phyloP scores from a whole-genome alignment of 2,797 vertebrate genomes.

The Anguilla anguilla region DNA sequence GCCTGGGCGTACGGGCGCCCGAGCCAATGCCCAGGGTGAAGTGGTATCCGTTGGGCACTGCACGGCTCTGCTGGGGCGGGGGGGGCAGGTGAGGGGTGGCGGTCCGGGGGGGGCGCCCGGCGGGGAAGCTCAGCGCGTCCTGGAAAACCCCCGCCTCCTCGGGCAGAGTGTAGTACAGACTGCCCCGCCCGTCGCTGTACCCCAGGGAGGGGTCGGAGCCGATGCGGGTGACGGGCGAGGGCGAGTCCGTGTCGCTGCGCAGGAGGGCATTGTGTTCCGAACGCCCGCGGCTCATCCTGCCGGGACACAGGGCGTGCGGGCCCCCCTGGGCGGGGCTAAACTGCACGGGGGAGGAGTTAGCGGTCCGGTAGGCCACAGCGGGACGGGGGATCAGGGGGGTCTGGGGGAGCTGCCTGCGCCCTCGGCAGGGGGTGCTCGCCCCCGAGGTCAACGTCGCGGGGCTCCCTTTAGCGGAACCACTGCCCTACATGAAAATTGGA shows the following conservation, averaged over 20 bases:
- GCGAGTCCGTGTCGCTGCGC: slow-evolving; percentile 71
- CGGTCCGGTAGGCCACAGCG: slow-evolving; percentile 92
- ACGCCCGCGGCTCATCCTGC: slow-evolving; percentile 84
- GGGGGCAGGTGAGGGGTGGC: slow-evolving; percentile 76
- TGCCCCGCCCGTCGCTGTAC: slow-evolving; percentile 54
- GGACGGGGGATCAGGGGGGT: slow-evolving; percentile 89
- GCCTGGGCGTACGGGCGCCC: slow-evolving; percentile 71
- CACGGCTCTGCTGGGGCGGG: slow-evolving; percentile 80
- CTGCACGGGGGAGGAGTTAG: slow-evolving; percentile 89
- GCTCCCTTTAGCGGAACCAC: slow-evolving; percentile 89
- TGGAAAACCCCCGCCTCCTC: slow-evolving; percentile 86
- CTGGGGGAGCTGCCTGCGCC: slow-evolving; percentile 93
- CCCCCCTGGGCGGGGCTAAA: slow-evolving; percentile 70
- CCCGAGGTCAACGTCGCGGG: slow-evolving; percentile 83
- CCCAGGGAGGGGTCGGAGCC: slow-evolving; percentile 87
- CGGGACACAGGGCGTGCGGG: slow-evolving; percentile 75
- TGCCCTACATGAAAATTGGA: slow-evolving; percentile 90
- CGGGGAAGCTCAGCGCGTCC: slow-evolving; percentile 78
- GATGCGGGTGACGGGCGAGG: slow-evolving; percentile 77
- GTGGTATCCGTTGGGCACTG: slow-evolving; percentile 88
- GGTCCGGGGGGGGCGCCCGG: slow-evolving; percentile 78
- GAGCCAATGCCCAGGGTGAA: slow-evolving; percentile 76
- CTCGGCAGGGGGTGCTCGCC: slow-evolving; percentile 87
- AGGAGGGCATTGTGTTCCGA: slow-evolving; percentile 89
- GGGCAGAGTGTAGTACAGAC: slow-evolving; percentile 62